Base-by-base conservation (phyloP, 2,888 invertebrate genomes). In the Nemotelus pantherinus region DNA sequence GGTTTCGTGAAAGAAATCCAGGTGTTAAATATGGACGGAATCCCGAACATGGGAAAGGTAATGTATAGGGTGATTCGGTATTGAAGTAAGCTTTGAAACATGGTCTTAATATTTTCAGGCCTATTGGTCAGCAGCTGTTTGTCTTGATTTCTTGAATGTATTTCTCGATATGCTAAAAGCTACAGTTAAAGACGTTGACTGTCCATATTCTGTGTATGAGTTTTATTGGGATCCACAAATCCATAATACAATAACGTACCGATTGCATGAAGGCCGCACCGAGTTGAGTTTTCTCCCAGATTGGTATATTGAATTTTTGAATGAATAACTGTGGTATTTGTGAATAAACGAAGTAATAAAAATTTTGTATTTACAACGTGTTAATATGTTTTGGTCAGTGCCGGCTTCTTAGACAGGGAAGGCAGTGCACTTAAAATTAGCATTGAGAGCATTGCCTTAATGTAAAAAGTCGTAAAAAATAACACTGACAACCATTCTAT, bases 61-160 rank as follows among this genome's bases (percentile, higher is more conserved):
- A 74, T 64, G 2, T 77, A 72, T 68, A 4, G 77, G 57, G 55
- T 79, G 25, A 45, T 57, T 60, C 76, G 79, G 72, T 25, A 41
- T 63, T 64, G 60, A 1, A 25, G 25, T 48, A 10, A 2, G 25
- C 63, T 57, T 7, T 65, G 41, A 53, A 39, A 39, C 7, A 60
- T n/a, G 3, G 7, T 65, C 6, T 44, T 65, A n/a, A 65, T n/a
- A 57, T 78, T 72, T 81, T 77, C 83, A 90, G 90, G 85, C 84
- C 80, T 87, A 85, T 83, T 92, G 92, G 92, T 85, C 87, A 86
- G 89, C 92, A 39, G 88, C 88, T 25, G 88, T 91, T 0, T 92
- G 92, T 82, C 89, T 93, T 81, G 92, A 92, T 83, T 94, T 93
- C 83, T 86, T 92, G 80, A 89, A 91, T 63, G 85, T 88, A 57